Base-by-base conservation (phyloP, 2,888 invertebrate genomes). In the Lumbricus terrestris region DNA sequence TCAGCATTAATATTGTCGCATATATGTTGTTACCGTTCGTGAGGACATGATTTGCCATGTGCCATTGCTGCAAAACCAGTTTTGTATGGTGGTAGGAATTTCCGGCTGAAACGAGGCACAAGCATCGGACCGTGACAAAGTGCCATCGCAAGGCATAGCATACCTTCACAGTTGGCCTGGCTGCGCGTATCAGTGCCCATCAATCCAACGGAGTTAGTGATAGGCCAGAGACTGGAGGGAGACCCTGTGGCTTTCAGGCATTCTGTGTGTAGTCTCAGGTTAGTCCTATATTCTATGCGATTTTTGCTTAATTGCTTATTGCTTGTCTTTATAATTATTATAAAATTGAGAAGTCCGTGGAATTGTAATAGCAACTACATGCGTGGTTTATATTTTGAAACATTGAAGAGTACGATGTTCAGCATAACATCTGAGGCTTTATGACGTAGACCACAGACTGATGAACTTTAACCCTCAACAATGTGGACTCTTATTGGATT, bases 31-130 rank as follows among this genome's bases (percentile, higher is more conserved):
- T 69, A n/a, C 69, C 29, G 29, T 29, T 69, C n/a, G 69, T 69
- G n/a, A 69, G 8, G 69, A 69, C 69, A 11, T 69, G 69, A 3
- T 29, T 69, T 69, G 69, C 29, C 69, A 69, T 29, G 6, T 6
- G 69, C n/a, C 69, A 85, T 85, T 85, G 85, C 85, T 85, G 85
- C 85, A 85, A 85, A 85, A 85, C 85, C 85, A 85, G 85, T 85
- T 85, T 37, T 85, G 35, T 85, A 85, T 85, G 29, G 13, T 85
- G 85, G 85, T 85, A 85, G 85, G 85, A 85, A 85, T 85, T 85
- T 85, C 85, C 85, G 85, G 85, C 69, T 69, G 69, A 69, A 69
- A 16, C 29, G 69, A 35, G 37, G 37, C 35, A 37, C 16, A 85
- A 85, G 35, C 34, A 69, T n/a, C 85, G n/a, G 35, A 85, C 85